Evolutionary conservation across 2,113 vertebrate species (phyloP).

Genomic region (Coreoperca whiteheadi): DNA sequence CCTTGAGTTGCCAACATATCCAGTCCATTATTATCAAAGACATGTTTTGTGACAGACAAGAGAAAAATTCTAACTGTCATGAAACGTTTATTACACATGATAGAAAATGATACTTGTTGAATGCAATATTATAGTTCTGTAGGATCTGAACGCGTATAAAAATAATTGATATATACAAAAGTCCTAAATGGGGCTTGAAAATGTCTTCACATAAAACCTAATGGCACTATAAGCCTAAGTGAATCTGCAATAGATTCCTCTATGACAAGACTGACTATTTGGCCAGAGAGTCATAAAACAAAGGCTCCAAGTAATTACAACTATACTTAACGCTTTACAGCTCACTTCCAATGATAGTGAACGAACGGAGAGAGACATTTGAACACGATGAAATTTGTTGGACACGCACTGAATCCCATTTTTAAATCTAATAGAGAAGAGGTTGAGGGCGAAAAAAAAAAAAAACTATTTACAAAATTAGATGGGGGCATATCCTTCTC

Average conservation of each 20-base stretch:
- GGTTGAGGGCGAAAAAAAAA: constrained; percentile 19
- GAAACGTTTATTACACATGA: background rate
- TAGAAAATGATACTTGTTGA: constrained; percentile 39
- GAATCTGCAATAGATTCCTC: constrained; percentile 56
- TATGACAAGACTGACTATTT: constrained; percentile 56
- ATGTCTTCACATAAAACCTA: constrained; percentile 70
- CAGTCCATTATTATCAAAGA: background rate
- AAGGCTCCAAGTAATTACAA: constrained; percentile 70
- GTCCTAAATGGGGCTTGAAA: constrained; percentile 69
- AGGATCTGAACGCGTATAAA: constrained; percentile 58
- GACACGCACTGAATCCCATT: constrained; percentile 9
- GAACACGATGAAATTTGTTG: constrained; percentile 25
- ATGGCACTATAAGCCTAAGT: constrained; percentile 68
- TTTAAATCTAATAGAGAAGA: constrained; percentile 22
- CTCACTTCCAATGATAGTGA: constrained; percentile 21
- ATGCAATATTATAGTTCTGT: constrained; percentile 27
- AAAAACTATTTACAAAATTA: constrained; percentile 39
- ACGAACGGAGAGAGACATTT: background rate
- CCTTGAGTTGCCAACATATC: background rate
- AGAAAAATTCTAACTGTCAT: background rate
- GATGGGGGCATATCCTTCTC: background rate
- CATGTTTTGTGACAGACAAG: background rate
- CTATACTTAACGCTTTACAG: constrained; percentile 40
- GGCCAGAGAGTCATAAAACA: constrained; percentile 63
- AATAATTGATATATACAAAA: constrained; percentile 68